phyloP scores from a whole-genome alignment of 2,888 invertebrate genomes.

The Cryptus armator region DNA sequence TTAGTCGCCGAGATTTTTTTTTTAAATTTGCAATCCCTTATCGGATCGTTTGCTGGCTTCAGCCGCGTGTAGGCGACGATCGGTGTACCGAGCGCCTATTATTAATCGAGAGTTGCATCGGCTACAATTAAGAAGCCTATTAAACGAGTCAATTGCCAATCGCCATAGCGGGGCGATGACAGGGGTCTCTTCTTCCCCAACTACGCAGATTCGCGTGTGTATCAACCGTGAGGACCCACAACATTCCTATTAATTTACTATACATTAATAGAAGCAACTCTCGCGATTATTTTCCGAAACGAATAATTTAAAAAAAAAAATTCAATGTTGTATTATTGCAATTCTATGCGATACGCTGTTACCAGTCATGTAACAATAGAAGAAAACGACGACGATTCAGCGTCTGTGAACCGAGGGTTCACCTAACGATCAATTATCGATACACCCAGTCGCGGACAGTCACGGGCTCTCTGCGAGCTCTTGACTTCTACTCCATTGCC shows the following conservation, averaged over 20 bases:
- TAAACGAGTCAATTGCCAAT: conserved; percentile 71
- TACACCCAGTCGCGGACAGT: conserved; percentile 59
- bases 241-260: background rate
- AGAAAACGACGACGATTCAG: conserved; percentile 25
- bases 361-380: conserved; percentile 44
- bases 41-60: background rate
- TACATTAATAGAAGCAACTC: too few relatives aligned
- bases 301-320: background rate
- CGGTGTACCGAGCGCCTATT: conserved; percentile 24
- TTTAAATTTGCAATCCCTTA: background rate
- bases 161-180: conserved; percentile 20
- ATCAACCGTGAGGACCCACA: background rate
- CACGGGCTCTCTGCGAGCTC: conserved; percentile 33
- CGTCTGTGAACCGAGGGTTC: conserved; percentile 38
- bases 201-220: conserved; percentile 15
- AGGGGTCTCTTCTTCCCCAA: conserved; percentile 40
- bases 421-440: conserved; percentile 66
- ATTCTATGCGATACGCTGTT: background rate
- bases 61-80: background rate
- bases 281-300: background rate
- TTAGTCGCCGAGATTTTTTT: background rate
- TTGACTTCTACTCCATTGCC: conserved; percentile 24
- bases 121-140: conserved; percentile 57
- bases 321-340: background rate
- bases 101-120: conserved; percentile 42